These are phyloP conservation scores for Apistogramma diplotaenia DNA, from an alignment of 2,113 vertebrate species.

Conservation along the genomic window DNA sequence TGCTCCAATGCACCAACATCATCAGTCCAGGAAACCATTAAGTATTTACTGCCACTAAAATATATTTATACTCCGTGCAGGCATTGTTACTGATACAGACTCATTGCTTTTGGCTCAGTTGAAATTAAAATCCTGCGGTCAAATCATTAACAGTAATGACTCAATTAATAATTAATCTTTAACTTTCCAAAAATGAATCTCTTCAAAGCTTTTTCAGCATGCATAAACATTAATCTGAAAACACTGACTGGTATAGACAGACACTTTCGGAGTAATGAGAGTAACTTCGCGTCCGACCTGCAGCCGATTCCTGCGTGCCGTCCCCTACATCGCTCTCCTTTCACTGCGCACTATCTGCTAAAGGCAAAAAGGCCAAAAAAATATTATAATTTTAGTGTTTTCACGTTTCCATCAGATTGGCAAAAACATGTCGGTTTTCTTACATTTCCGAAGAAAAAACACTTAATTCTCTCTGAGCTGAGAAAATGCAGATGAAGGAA, in stretches of 20 bases:
- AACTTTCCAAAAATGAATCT: background rate
- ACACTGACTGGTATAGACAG: background rate
- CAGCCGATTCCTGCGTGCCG: too few species aligned
- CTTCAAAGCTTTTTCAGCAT: fast-evolving
- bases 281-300: background rate
- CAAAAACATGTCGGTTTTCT: background rate
- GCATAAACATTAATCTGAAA: background rate
- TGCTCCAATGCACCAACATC: too few species aligned
- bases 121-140: too few species aligned
- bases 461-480: background rate
- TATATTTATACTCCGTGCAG: too few species aligned
- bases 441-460: background rate
- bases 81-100: too few species aligned
- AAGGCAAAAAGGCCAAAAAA: too few species aligned
- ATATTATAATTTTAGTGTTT: background rate
- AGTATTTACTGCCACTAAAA: too few species aligned
- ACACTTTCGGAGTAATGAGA: background rate
- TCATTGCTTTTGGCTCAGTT: too few species aligned
- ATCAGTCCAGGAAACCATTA: too few species aligned
- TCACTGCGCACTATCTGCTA: too few species aligned
- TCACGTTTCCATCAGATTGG: background rate
- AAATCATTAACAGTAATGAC: too few species aligned
- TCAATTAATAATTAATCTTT: background rate
- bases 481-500: background rate
- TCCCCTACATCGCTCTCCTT: too few species aligned